phyloP scores from a whole-genome alignment of 2,888 invertebrate genomes.

The Petrophora chlorosata region DNA sequence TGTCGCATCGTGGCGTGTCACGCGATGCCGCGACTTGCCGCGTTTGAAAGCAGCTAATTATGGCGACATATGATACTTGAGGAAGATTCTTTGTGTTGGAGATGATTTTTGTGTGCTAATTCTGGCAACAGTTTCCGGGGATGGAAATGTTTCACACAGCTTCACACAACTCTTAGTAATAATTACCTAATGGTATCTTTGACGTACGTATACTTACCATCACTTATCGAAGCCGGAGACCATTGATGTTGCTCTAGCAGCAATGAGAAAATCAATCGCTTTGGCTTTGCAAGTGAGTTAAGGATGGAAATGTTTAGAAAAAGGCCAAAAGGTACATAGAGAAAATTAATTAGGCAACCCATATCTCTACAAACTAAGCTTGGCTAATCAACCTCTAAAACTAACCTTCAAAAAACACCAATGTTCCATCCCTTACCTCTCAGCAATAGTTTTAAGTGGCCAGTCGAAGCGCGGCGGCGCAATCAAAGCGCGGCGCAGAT shows the following conservation, averaged over 20 bases:
- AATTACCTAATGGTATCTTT: no score
- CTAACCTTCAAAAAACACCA: conserved; percentile 4
- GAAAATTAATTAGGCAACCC: no score
- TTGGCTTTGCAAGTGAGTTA: no score
- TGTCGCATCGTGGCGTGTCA: no score
- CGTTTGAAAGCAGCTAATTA: conserved; percentile 18
- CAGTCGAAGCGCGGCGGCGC: conserved; percentile 66
- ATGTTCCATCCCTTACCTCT: conserved; percentile 7
- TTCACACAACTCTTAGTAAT: no score
- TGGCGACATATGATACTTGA: conserved; percentile 8
- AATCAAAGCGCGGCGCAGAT: conserved; percentile 72
- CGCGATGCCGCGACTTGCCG: conserved; percentile 8
- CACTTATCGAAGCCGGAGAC: no score
- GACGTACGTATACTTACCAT: no score
- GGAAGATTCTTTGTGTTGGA: conserved; percentile 12
- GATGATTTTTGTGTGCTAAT: conserved; percentile 5
- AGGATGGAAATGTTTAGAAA: no score
- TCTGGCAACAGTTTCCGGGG: background rate
- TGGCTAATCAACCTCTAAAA: conserved; percentile 1
- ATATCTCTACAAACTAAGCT: background rate
- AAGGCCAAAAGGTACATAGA: no score
- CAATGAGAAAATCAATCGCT: no score
- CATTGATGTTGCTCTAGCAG: no score
- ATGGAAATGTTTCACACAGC: no score
- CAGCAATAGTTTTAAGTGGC: conserved; percentile 61